Base-by-base conservation (phyloP, 2,888 invertebrate genomes). In the Dicycla oo region DNA sequence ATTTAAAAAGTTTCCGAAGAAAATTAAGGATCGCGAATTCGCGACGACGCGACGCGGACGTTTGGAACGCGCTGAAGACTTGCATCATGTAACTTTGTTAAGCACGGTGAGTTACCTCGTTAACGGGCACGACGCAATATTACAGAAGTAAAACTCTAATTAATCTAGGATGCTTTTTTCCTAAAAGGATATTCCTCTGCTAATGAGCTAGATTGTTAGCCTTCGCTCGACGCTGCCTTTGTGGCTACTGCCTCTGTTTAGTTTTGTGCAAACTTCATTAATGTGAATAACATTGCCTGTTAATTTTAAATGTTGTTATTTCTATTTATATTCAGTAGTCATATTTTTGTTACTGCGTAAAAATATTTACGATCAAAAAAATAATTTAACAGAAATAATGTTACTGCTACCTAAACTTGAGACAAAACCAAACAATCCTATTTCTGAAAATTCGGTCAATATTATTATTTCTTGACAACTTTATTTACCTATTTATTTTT, bases 1-100 rank as follows among this genome's bases (percentile, higher is more conserved):
- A 91, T 94, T 94, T 92, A 92, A 93, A 93, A 91, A 94, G 92
- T 92, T 94, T 92, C 86, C 88, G 92, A 93, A 92, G 92, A 93
- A 95, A 94, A 94, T 94, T 94, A 94, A 93, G 92, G 89, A 88
- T 88, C 86, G 86, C 81, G 82, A 85, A n/a, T n/a, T n/a, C n/a
- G n/a, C 87, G 87, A 60, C 88, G 88, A 34, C 89, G n/a, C n/a
- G n/a, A n/a, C n/a, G n/a, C n/a, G 88, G 87, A 83, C 83, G 86
- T 87, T 90, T 86, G 88, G 87, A 91, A 91, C 92, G 92, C 88
- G 81, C 85, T 83, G 82, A 90, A 93, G 90, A 88, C 89, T 87
- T 91, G 93, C 93, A 92, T 88, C 90, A 80, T 82, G 87, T 91
- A 94, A 95, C 93, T 94, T 94, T 92, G 94, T 93, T 93, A 93